Conservation (phyloP, 92 coral and sea anemone genomes). For the Porites lobata region DNA sequence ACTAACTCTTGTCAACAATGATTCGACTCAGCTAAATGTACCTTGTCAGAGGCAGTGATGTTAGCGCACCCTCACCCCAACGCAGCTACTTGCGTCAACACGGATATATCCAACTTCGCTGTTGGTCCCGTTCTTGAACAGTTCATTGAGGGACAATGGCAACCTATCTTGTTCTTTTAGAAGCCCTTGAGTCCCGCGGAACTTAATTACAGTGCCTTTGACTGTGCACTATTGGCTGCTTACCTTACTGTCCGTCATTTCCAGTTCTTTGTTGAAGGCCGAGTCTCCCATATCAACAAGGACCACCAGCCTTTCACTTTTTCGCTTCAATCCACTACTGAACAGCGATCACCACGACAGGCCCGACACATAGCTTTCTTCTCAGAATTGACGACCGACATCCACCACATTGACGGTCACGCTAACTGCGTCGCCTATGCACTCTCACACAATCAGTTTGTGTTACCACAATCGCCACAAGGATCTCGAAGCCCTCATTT, state of each 20-base stretch:
- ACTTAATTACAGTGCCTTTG: slow-evolving; percentile 64
- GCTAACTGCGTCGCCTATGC: slow-evolving; percentile 8
- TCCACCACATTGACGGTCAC: neutral
- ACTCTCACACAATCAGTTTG: slow-evolving; percentile 7
- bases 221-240: slow-evolving; percentile 47
- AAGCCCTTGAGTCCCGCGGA: slow-evolving; percentile 53
- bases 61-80: slow-evolving; percentile 18
- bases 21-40: neutral
- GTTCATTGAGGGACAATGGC: slow-evolving; percentile 53
- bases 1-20: slow-evolving; percentile 3
- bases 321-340: slow-evolving; percentile 62
- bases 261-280: slow-evolving; percentile 63
- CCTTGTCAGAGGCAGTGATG: slow-evolving; percentile 14
- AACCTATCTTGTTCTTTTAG: slow-evolving; percentile 64
- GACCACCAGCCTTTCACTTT: slow-evolving; percentile 72
- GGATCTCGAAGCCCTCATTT: slow-evolving; percentile 48
- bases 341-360: slow-evolving; percentile 61
- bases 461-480: slow-evolving; percentile 33
- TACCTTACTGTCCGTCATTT: slow-evolving; percentile 60
- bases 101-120: slow-evolving; percentile 46
- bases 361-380: slow-evolving; percentile 62
- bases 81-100: slow-evolving; percentile 32
- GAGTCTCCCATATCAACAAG: slow-evolving; percentile 49
- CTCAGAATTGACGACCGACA: slow-evolving; percentile 64
- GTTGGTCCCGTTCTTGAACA: slow-evolving; percentile 38